These are phyloP conservation scores for Phrixothrix hirtus DNA, from an alignment of 2,888 invertebrate species.

Conservation along the genomic window DNA sequence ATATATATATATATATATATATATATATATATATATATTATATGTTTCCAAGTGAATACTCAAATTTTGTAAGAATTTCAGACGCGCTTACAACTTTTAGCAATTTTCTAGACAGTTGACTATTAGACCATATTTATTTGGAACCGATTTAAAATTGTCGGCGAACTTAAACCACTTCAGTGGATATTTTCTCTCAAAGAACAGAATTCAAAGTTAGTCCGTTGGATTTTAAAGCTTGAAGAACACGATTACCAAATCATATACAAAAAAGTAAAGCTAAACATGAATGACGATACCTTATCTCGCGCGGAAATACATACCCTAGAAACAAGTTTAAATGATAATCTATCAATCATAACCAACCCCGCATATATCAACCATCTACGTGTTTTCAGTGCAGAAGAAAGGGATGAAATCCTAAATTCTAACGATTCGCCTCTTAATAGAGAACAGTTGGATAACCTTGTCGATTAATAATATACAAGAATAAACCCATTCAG, in stretches of 20 bases:
- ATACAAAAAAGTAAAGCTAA: constrained; percentile 35
- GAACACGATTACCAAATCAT: constrained; percentile 42
- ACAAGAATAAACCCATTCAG: too few species aligned
- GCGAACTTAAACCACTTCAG: constrained; percentile 49
- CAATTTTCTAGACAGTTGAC: constrained; percentile 39
- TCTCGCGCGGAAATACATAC: constrained; percentile 2
- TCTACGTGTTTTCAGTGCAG: not conserved
- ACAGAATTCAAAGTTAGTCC: constrained; percentile 45
- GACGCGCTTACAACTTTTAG: too few species aligned
- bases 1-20: too few species aligned
- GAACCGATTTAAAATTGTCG: constrained; percentile 47
- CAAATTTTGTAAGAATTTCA: too few species aligned
- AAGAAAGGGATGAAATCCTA: too few species aligned
- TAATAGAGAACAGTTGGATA: too few species aligned
- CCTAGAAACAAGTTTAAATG: constrained; percentile 27
- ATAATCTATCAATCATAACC: constrained; percentile 4
- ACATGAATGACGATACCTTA: not conserved
- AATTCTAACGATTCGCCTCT: not conserved
- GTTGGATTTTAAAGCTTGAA: constrained; percentile 47
- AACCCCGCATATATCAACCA: not conserved
- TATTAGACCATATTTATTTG: constrained; percentile 42
- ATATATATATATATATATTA: too few species aligned
- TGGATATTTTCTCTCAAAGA: constrained; percentile 50
- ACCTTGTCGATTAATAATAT: too few species aligned
- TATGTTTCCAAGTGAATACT: too few species aligned